These are phyloP conservation scores for Cyanoderma ruficeps DNA, from an alignment of 2,113 vertebrate genomes.

Conservation along the genomic window DNA sequence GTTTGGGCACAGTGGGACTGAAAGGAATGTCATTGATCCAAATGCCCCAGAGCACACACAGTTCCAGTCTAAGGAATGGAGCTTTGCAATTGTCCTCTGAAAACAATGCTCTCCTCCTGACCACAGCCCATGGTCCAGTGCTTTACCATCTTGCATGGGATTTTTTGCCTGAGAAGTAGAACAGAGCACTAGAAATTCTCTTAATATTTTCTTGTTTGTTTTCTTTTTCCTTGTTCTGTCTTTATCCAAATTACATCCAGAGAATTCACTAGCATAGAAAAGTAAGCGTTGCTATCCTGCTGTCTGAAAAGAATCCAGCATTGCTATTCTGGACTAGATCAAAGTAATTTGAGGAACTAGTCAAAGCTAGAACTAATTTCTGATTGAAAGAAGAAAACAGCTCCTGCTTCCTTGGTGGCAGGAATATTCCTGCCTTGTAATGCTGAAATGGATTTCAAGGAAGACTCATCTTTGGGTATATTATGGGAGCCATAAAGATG, in stretches of 20 bases:
- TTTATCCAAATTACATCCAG: background rate
- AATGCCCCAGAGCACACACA: background rate
- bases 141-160: background rate
- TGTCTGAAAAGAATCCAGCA: background rate
- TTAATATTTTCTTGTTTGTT: background rate
- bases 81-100: background rate
- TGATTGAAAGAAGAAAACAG: background rate
- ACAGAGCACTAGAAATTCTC: background rate
- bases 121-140: background rate
- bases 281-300: background rate
- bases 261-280: background rate
- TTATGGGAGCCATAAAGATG: background rate
- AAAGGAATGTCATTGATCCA: background rate
- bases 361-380: background rate
- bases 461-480: background rate
- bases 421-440: background rate
- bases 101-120: background rate
- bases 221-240: background rate
- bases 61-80: background rate
- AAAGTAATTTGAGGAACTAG: background rate
- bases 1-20: background rate
- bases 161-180: background rate
- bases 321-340: background rate
- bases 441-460: background rate
- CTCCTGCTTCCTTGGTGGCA: background rate